phyloP scores from a whole-genome alignment of 2,888 invertebrate genomes.

The Orthosia gracilis region DNA sequence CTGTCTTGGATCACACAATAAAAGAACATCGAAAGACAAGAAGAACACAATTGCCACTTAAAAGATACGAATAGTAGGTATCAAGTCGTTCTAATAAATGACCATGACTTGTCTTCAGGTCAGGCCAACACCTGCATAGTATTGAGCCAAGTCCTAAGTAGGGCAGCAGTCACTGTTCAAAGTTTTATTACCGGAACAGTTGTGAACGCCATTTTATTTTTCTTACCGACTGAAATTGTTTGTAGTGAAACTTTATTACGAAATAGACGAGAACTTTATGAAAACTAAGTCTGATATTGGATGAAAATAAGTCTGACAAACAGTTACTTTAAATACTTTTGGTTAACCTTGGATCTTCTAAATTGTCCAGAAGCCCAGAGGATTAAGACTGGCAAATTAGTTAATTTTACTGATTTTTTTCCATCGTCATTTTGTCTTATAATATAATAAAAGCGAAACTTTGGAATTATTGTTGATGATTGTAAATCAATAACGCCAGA shows the following conservation, averaged over 20 bases:
- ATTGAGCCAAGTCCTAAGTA: slow-evolving; percentile 47
- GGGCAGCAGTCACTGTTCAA: slow-evolving; percentile 43
- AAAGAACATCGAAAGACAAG: no score
- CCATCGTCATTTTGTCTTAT: no score
- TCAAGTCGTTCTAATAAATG: slow-evolving; percentile 6
- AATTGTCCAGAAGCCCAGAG: background rate
- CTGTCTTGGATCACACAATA: no score
- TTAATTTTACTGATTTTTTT: no score
- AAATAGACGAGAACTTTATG: slow-evolving; percentile 13
- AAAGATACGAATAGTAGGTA: no score
- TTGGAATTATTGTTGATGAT: no score
- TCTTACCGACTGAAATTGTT: slow-evolving; percentile 27
- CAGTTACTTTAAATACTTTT: background rate
- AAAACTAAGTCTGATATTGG: background rate
- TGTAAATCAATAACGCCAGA: no score
- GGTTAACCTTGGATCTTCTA: background rate
- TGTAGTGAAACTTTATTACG: slow-evolving; percentile 13
- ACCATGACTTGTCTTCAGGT: slow-evolving; percentile 27
- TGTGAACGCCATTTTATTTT: slow-evolving; percentile 33
- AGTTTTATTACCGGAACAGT: slow-evolving; percentile 45
- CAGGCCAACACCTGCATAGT: slow-evolving; percentile 55
- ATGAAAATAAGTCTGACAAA: background rate
- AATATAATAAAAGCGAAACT: no score
- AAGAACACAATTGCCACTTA: no score
- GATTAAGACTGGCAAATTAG: background rate